Evolutionary conservation across 1,140 invertebrate genomes (phyloP).

Genomic region (Andricus grossulariae): DNA sequence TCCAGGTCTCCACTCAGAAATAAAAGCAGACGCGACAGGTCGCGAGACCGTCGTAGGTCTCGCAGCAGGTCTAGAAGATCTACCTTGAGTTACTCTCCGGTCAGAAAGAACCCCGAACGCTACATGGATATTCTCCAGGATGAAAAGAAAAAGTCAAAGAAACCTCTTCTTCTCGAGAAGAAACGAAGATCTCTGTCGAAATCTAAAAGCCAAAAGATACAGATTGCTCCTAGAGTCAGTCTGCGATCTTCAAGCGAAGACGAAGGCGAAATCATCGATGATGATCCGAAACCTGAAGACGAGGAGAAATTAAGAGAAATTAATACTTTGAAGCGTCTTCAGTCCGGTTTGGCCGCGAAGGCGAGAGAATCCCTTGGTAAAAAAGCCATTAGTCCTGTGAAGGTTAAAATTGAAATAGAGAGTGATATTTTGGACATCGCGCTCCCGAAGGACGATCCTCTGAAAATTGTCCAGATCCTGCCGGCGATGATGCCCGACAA

Average conservation of each 20-base stretch:
- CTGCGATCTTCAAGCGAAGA: slow-evolving; percentile 80
- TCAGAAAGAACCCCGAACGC: slow-evolving; percentile 1
- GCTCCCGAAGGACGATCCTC: slow-evolving; percentile 35
- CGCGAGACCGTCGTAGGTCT: slow-evolving; percentile 57
- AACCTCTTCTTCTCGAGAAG: neutral
- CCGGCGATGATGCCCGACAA: slow-evolving; percentile 49
- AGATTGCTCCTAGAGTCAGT: slow-evolving; percentile 75
- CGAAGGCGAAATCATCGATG: slow-evolving; percentile 77
- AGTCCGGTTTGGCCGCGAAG: slow-evolving; percentile 80
- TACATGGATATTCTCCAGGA: slow-evolving; percentile 39
- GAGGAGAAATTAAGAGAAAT: slow-evolving; percentile 77
- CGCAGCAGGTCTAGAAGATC: slow-evolving; percentile 40
- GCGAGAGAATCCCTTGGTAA: slow-evolving; percentile 75
- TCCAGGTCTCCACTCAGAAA: slow-evolving; percentile 30
- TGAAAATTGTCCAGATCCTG: slow-evolving; percentile 58
- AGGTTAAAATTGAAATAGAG: slow-evolving; percentile 63
- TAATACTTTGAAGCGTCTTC: slow-evolving; percentile 79
- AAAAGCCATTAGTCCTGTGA: slow-evolving; percentile 66
- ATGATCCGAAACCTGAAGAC: slow-evolving; percentile 74
- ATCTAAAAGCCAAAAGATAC: slow-evolving; percentile 60
- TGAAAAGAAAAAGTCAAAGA: slow-evolving; percentile 58
- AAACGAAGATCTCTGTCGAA: slow-evolving; percentile 49
- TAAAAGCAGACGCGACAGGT: slow-evolving; percentile 55
- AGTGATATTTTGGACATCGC: slow-evolving; percentile 60
- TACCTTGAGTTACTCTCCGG: slow-evolving; percentile 6